phyloP scores from a whole-genome alignment of 2,888 invertebrate genomes.

The Hypomecis punctinalis region DNA sequence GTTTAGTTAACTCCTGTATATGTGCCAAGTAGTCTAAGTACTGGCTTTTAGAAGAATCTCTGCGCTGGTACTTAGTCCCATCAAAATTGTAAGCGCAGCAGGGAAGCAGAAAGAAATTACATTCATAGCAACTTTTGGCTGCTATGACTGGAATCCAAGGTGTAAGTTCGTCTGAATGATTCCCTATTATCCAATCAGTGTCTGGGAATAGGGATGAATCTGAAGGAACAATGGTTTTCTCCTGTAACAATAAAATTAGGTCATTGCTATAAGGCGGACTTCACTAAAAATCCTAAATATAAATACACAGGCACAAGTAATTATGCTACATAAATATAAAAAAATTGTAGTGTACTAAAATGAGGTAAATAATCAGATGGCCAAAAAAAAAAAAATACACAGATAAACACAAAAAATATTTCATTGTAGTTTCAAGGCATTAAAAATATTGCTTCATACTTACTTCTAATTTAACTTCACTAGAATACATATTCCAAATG shows the following conservation, averaged over 20 bases:
- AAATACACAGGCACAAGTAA: no score
- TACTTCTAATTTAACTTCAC: slow-evolving; percentile 87
- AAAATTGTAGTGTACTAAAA: no score
- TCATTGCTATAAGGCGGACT: no score
- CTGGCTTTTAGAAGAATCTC: slow-evolving; percentile 88
- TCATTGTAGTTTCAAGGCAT: neutral
- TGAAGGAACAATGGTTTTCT: slow-evolving; percentile 88
- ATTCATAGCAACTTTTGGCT: slow-evolving; percentile 89
- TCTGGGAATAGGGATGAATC: slow-evolving; percentile 87
- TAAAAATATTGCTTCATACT: slow-evolving; percentile 35
- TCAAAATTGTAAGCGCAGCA: slow-evolving; percentile 98
- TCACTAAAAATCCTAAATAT: no score
- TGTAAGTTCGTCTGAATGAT: slow-evolving; percentile 99
- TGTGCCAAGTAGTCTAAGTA: slow-evolving; percentile 91
- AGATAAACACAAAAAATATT: slow-evolving; percentile 5
- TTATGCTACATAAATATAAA: no score
- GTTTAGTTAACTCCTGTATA: slow-evolving; percentile 84
- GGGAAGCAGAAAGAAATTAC: slow-evolving; percentile 95
- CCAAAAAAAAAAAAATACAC: no score
- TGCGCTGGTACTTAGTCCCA: slow-evolving; percentile 92
- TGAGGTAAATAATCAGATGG: no score
- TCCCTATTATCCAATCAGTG: slow-evolving; percentile 98
- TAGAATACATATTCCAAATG: slow-evolving; percentile 94
- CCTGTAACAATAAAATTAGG: slow-evolving; percentile 73
- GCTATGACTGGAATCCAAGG: slow-evolving; percentile 99